Evolutionary conservation across 1,140 invertebrate genomes (phyloP), one percentile per base, ranked within the genome.

Genomic region (Trichonephila inaurata): DNA sequence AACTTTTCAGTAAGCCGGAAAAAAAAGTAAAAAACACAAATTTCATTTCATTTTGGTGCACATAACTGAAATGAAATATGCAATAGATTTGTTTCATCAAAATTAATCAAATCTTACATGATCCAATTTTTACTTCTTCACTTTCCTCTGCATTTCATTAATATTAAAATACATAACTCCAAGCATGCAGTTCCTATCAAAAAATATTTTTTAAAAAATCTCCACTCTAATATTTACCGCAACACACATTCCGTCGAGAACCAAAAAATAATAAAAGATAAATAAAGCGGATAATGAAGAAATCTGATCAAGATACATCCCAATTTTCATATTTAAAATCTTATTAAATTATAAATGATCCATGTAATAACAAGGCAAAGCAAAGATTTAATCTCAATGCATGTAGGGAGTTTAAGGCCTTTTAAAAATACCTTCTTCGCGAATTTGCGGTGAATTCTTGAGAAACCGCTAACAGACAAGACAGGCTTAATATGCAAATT

Each of bases 401-500:
- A 77, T 77, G 64, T n/a, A 8, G 14, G 58, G 66, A 14, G 28
- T 62, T 62, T 33, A 64, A 24, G 10, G 60, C 19, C 51, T 51
- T 61, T 66, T 60, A 92, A 64, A 92, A 92, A 92, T 92, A 85
- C 90, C 77, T 83, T 69, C 87, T 69, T 77, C 44, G 12, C 66
- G 64, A 91, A 81, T 81, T 81, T 82, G 89, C 72, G 89, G 69
- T 28, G 90, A 83, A 91, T 91, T 24, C 90, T 66, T 64, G 77
- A 62, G 90, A 91, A 91, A 85, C 90, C 90, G 61, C 77, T 77
- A 92, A 86, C 61, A 87, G 82, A 86, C 91, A 87, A 87, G 82
- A 72, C 91, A 87, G 64, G 91, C 90, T 86, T 87, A 92, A 86
- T 92, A 92, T 92, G 91, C 91, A 92, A 92, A 92, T 92, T 87